Conservation (phyloP, 2,113 vertebrate genomes). For the Piprites chloris region DNA sequence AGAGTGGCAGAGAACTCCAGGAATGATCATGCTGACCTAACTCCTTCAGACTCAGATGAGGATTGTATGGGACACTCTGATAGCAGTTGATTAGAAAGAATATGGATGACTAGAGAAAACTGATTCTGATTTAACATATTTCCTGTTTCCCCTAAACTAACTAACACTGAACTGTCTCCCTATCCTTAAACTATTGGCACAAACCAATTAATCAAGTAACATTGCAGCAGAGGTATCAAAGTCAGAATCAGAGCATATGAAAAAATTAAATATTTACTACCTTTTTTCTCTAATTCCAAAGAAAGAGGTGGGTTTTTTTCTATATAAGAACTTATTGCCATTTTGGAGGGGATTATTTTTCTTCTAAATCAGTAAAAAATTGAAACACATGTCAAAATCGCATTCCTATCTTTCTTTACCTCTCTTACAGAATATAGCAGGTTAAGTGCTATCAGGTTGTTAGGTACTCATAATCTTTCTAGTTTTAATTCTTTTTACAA, state of each 20-base stretch:
- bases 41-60: neutral
- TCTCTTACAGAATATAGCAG: neutral
- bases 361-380: neutral
- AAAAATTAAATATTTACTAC: neutral
- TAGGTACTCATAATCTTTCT: neutral
- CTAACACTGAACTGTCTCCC: neutral
- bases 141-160: neutral
- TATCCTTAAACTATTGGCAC: neutral
- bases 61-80: neutral
- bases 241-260: neutral
- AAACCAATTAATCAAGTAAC: neutral
- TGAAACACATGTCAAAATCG: neutral
- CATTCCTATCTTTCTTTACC: neutral
- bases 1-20: neutral
- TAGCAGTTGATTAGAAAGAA: neutral
- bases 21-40: neutral
- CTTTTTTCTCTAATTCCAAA: neutral
- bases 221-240: neutral
- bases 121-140: neutral
- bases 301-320: fast-evolving
- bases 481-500: neutral
- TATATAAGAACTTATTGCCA: neutral
- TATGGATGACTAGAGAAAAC: neutral
- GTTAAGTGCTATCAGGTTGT: neutral
- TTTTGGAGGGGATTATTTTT: neutral